These are phyloP conservation scores for Lasioglossum figueresi DNA, from an alignment of 2,888 invertebrate species.

Conservation along the genomic window DNA sequence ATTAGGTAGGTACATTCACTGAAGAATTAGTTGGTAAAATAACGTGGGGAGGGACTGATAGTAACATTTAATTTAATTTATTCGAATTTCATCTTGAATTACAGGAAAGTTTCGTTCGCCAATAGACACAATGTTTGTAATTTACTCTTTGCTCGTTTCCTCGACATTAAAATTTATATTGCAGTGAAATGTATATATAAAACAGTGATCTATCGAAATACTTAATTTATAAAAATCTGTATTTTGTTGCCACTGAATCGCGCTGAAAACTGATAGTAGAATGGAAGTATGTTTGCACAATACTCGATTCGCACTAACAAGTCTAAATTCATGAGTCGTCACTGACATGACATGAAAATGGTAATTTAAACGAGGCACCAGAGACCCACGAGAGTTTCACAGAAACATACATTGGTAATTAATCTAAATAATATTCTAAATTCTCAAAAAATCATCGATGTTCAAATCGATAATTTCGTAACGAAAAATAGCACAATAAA, in stretches of 20 bases:
- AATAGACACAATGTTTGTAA: background rate
- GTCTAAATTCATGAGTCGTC: background rate
- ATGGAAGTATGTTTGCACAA: background rate
- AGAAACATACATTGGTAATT: background rate
- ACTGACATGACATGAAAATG: background rate
- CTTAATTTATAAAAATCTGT: background rate
- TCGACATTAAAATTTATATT: too few relatives aligned
- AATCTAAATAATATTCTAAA: background rate
- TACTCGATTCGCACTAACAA: background rate
- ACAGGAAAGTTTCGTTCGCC: background rate
- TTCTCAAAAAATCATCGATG: background rate
- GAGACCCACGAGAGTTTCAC: background rate
- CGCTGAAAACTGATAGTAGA: background rate
- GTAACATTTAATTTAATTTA: background rate
- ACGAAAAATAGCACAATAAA: background rate
- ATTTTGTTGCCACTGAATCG: background rate
- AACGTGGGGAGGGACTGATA: background rate
- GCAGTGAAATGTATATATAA: too few relatives aligned
- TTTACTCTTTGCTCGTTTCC: background rate
- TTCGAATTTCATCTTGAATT: background rate
- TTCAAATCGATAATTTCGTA: background rate
- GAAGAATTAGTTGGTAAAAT: background rate
- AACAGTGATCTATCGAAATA: too few relatives aligned
- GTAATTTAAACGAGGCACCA: background rate
- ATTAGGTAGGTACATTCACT: background rate